Evolutionary conservation across 2,113 vertebrate species (phyloP).

Genomic region (Phaethon lepturus): DNA sequence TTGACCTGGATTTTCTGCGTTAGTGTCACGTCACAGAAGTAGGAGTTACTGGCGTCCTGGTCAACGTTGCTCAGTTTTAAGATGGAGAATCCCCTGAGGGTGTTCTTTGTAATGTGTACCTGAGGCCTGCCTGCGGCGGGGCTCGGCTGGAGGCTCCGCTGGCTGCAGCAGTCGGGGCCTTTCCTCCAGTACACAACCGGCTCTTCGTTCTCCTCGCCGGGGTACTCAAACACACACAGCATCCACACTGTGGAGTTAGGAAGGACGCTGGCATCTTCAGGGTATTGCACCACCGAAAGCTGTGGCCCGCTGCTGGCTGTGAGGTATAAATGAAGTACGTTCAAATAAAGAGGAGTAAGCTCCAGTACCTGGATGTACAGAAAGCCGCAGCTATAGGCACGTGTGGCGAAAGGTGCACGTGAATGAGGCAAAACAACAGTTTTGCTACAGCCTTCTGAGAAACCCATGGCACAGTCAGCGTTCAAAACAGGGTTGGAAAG

Average conservation of each 20-base stretch:
- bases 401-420: rapidly evolving
- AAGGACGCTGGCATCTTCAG: not conserved
- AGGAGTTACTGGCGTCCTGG: not conserved
- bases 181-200: not conserved
- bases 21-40: not conserved
- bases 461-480: rapidly evolving
- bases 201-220: not conserved
- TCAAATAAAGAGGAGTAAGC: not conserved
- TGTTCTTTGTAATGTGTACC: not conserved
- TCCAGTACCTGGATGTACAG: rapidly evolving
- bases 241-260: not conserved
- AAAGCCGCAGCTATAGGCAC: not conserved
- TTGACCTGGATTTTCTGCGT: not conserved
- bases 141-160: not conserved
- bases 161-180: not conserved
- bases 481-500: not conserved
- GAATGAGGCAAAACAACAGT: not conserved
- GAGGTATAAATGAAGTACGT: not conserved
- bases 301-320: not conserved
- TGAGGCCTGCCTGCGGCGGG: rapidly evolving
- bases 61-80: not conserved
- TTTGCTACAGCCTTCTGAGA: not conserved
- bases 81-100: not conserved
- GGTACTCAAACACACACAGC: not conserved
- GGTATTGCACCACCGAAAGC: not conserved